Conservation (phyloP, 2,888 invertebrate genomes). For the Isotomurus palustris region DNA sequence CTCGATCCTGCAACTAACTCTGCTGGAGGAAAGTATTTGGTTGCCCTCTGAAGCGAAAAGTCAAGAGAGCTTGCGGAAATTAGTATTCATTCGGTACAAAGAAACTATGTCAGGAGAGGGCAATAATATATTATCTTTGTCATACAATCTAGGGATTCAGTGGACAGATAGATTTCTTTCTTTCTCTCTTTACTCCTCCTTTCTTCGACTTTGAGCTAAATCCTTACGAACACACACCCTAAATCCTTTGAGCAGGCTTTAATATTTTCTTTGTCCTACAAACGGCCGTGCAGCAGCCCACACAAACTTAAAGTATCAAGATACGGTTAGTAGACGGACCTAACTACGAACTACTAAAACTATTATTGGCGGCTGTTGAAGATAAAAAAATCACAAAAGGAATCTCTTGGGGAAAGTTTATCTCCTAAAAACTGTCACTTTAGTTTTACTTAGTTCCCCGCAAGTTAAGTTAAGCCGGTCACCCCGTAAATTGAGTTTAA, state of each 20-base stretch:
- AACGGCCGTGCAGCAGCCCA: conserved; percentile 1
- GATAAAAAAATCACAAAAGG: conserved; percentile 13
- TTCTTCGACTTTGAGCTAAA: neutral
- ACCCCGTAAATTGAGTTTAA: conserved; percentile 39
- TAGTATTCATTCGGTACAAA: conserved; percentile 16
- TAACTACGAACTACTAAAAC: neutral
- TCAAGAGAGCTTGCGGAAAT: neutral
- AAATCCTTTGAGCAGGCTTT: conserved; percentile 13
- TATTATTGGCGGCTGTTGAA: conserved; percentile 12
- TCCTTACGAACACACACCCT: conserved; percentile 11
- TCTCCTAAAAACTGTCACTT: conserved; percentile 24
- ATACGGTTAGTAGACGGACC: neutral
- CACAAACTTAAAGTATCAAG: neutral
- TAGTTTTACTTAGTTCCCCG: conserved; percentile 12
- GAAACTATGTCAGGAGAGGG: conserved; percentile 10
- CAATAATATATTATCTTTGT: conserved; percentile 17
- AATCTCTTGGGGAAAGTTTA: conserved; percentile 20
- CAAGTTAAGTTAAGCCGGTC: conserved; percentile 32
- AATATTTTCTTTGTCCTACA: conserved; percentile 2
- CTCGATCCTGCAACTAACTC: no score
- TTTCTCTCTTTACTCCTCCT: no score
- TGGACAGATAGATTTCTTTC: conserved; percentile 14
- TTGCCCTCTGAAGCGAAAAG: no score
- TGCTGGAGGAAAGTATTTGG: no score
- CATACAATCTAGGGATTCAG: conserved; percentile 9